Base-by-base conservation (phyloP, 2,888 invertebrate genomes). In the Lycia hirtaria region DNA sequence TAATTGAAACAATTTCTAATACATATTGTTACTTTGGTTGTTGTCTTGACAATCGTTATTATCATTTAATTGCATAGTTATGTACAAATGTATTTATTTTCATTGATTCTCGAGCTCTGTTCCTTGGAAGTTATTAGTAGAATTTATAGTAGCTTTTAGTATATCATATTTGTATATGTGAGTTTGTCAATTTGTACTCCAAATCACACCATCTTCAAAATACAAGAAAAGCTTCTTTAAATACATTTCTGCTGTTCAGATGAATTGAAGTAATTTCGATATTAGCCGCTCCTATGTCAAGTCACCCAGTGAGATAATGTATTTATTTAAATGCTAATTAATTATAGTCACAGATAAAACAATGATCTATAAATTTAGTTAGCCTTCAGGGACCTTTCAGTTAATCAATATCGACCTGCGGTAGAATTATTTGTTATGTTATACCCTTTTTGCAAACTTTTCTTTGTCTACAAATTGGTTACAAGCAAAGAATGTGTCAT, bases 81-180 rank as follows among this genome's bases (percentile, higher is more conserved):
- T 22, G 22, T 40, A 12, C 14, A 22, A 40, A 22, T 24, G 12
- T 14, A 22, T 40, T 14, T 40, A 22, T 40, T n/a, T 3, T 22
- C 12, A 14, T 3, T 22, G 7, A 40, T 40, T 22, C 22, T n/a
- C 26, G 35, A 22, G 49, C 40, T 32, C 38, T 30, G 28, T 38
- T 50, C 30, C 22, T 24, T n/a, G 28, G 14, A 9, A 43, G 26
- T 35, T 6, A 41, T 37, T 20, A 37, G 19, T 37, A 37, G 37
- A 19, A 37, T 9, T 37, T 15, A 15, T 24, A 33, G 15, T 51
- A 15, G 47, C 33, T 15, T 12, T 19, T 40, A 30, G 38, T 49
- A 14, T 38, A 49, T n/a, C 12, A 47, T 15, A 35, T 24, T 15
- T 49, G 7, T 30, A 48, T 37, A 37, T 24, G 14, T 38, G 40